phyloP scores from a whole-genome alignment of 2,888 invertebrate species.

The Gibbula magus region DNA sequence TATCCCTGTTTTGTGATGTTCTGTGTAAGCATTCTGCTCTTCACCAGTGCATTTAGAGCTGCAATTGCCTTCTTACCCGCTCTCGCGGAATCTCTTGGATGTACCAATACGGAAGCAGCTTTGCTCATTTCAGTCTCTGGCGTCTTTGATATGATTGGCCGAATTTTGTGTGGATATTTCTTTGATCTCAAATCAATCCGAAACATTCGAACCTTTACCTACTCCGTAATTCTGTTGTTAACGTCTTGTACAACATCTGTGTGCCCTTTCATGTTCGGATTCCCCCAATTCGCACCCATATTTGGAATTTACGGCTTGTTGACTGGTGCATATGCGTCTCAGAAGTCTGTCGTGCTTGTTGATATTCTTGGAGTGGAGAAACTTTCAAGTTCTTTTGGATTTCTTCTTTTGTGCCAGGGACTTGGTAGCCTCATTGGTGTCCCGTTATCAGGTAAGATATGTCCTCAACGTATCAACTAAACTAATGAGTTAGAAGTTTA shows the following conservation, averaged over 20 bases:
- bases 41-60: slow-evolving; percentile 40
- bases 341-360: slow-evolving; percentile 65
- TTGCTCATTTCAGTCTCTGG: slow-evolving; percentile 59
- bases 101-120: slow-evolving; percentile 51
- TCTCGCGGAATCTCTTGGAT: slow-evolving; percentile 52
- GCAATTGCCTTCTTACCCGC: slow-evolving; percentile 63
- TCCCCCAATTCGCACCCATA: slow-evolving; percentile 44
- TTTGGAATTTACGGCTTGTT: slow-evolving; percentile 57
- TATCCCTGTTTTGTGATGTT: slow-evolving; percentile 41
- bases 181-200: slow-evolving; percentile 53
- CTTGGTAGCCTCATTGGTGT: slow-evolving; percentile 61
- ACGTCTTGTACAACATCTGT: slow-evolving; percentile 52
- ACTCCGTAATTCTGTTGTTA: slow-evolving; percentile 56
- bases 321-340: slow-evolving; percentile 62
- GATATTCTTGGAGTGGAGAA: slow-evolving; percentile 63
- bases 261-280: slow-evolving; percentile 48
- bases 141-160: slow-evolving; percentile 51
- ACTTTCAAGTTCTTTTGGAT: slow-evolving; percentile 61
- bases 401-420: slow-evolving; percentile 62
- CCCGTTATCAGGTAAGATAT: slow-evolving; percentile 61
- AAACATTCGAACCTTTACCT: slow-evolving; percentile 52
- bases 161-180: slow-evolving; percentile 54
- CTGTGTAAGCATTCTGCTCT: slow-evolving; percentile 42
- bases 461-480: too few relatives aligned
- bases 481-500: too few relatives aligned